phyloP scores from a whole-genome alignment of 2,797 vertebrate species.

The Megaceryle alcyon region DNA sequence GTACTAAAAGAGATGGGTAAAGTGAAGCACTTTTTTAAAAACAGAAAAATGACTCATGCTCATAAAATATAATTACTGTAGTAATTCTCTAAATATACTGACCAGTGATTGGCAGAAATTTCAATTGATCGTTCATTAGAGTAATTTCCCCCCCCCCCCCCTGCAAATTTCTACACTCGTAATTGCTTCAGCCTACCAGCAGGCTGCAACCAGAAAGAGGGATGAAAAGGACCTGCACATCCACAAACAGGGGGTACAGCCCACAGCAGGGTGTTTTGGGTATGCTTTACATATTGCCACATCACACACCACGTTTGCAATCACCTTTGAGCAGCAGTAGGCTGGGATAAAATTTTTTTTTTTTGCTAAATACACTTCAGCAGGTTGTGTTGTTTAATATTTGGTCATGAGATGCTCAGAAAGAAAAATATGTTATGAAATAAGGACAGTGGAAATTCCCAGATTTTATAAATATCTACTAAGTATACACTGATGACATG shows the following conservation, averaged over 20 bases:
- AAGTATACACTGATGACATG: not conserved
- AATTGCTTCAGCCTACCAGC: conserved; percentile 23
- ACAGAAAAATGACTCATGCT: conserved; percentile 79
- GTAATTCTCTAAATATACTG: conserved; percentile 76
- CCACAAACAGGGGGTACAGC: not conserved
- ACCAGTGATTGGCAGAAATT: conserved; percentile 52
- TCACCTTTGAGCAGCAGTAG: not conserved
- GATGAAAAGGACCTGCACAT: not conserved
- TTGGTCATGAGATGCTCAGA: not conserved
- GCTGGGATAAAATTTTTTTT: not conserved
- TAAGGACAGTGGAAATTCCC: conserved; percentile 6
- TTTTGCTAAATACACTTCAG: not conserved
- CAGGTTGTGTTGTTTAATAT: not conserved
- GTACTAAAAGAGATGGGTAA: conserved; percentile 78
- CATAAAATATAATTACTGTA: conserved; percentile 77
- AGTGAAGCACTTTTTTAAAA: conserved; percentile 73
- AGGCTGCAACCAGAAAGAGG: not conserved
- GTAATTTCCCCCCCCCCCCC: not conserved
- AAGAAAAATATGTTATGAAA: not conserved
- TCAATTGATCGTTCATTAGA: conserved; percentile 51
- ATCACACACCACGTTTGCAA: not conserved
- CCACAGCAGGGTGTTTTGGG: not conserved
- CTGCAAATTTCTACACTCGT: not conserved
- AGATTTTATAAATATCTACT: conserved; percentile 7
- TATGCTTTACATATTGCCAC: not conserved